These are phyloP conservation scores for Argopecten irradians DNA, from an alignment of 1,140 invertebrate species.

Conservation along the genomic window DNA sequence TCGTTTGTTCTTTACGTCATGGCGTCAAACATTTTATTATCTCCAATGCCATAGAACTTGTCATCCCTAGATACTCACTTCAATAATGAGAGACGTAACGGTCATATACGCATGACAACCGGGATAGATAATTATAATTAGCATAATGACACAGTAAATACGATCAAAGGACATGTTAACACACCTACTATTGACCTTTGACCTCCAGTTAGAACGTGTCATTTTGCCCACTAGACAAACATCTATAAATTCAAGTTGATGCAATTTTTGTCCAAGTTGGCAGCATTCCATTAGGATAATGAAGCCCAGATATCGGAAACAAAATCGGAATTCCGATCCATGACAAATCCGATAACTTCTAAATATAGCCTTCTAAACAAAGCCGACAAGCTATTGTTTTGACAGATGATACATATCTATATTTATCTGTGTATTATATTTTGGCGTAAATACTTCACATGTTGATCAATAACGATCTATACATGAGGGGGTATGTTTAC, in stretches of 20 bases:
- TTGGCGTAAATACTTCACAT: background rate
- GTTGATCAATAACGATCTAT: background rate
- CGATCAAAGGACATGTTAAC: no score
- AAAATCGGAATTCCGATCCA: background rate
- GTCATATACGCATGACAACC: no score
- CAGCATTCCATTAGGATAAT: background rate
- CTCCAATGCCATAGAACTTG: no score
- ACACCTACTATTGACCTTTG: background rate
- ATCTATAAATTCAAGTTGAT: background rate
- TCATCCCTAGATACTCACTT: no score
- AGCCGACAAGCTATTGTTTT: background rate
- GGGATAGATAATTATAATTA: no score
- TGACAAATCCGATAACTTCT: background rate
- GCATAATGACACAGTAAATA: no score
- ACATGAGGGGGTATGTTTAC: background rate
- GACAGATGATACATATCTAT: constrained; percentile 6
- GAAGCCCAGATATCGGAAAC: background rate
- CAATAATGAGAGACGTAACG: no score
- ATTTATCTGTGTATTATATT: background rate
- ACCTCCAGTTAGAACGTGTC: background rate
- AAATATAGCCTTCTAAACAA: background rate
- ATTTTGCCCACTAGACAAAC: background rate
- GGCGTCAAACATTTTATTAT: no score
- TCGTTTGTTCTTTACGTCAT: background rate
- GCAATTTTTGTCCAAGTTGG: background rate